Conservation (phyloP, 1,140 invertebrate genomes). For the Leucophenga varia region DNA sequence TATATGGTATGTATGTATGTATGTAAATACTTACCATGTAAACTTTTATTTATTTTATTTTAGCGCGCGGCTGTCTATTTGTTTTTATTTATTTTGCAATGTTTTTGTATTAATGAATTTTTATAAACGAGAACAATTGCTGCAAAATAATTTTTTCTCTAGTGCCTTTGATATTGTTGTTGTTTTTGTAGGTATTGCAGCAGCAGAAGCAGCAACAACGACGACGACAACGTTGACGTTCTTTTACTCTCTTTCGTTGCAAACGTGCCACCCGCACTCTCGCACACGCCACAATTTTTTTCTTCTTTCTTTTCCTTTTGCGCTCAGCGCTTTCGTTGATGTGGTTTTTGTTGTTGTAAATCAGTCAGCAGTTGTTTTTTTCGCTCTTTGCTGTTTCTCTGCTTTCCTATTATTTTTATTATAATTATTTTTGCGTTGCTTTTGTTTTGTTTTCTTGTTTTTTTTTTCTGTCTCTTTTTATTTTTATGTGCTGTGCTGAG, state of each 20-base stretch:
- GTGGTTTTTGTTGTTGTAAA: no score
- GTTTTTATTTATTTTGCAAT: no score
- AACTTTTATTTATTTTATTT: slow-evolving; percentile 49
- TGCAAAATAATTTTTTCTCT: slow-evolving; percentile 47
- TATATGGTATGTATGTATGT: slow-evolving; percentile 6
- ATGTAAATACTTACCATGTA: slow-evolving; percentile 36
- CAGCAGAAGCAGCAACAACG: slow-evolving; percentile 20
- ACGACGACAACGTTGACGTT: slow-evolving; percentile 10
- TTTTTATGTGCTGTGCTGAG: no score
- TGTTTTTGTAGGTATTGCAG: slow-evolving; percentile 22
- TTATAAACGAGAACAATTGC: slow-evolving; percentile 40
- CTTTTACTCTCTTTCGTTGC: no score
- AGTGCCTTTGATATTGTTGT: no score
- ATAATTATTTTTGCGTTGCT: slow-evolving; percentile 35
- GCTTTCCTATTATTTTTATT: slow-evolving; percentile 17
- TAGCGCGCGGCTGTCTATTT: slow-evolving; percentile 23
- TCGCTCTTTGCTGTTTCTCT: no score
- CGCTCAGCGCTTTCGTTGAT: slow-evolving; percentile 19
- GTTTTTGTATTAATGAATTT: slow-evolving; percentile 53
- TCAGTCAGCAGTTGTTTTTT: slow-evolving; percentile 16
- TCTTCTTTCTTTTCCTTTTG: slow-evolving; percentile 2
- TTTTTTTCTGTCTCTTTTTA: slow-evolving; percentile 15
- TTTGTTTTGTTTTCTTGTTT: slow-evolving; percentile 19
- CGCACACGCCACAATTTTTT: slow-evolving; percentile 20
- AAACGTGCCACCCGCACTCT: no score